These are phyloP conservation scores for Syrphus vitripennis DNA, from an alignment of 2,888 invertebrate species.

Conservation along the genomic window DNA sequence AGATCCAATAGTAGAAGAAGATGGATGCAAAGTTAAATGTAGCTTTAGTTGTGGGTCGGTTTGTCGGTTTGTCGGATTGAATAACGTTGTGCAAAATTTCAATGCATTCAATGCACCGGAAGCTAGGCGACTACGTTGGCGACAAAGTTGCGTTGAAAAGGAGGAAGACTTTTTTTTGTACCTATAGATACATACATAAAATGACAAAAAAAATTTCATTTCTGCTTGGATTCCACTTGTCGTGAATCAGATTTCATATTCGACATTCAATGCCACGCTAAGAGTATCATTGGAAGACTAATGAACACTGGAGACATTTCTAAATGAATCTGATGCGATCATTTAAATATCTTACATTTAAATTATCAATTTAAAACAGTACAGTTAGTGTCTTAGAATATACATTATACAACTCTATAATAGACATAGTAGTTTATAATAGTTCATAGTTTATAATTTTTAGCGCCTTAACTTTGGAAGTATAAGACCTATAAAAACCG, in stretches of 20 bases:
- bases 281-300: background rate
- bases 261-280: background rate
- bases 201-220: slow-evolving; percentile 23
- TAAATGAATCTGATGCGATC: slow-evolving; percentile 33
- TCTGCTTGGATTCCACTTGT: slow-evolving; percentile 21
- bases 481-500: no score
- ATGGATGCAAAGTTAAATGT: slow-evolving; percentile 23
- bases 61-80: slow-evolving; percentile 16
- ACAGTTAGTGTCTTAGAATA: no score
- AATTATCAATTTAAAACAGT: background rate
- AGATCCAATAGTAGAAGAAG: background rate
- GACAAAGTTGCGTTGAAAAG: background rate
- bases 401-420: no score
- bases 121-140: background rate
- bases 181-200: no score
- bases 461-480: no score
- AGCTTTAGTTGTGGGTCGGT: slow-evolving; percentile 17
- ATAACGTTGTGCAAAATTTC: slow-evolving; percentile 37
- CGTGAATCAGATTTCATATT: slow-evolving; percentile 18
- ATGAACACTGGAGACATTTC: background rate
- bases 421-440: no score
- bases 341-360: background rate
- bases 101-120: slow-evolving; percentile 36
- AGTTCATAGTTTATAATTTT: no score
- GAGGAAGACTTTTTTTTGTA: slow-evolving; percentile 23